Evolutionary conservation across 2,113 vertebrate species (phyloP).

Genomic region (Gobio gobio): DNA sequence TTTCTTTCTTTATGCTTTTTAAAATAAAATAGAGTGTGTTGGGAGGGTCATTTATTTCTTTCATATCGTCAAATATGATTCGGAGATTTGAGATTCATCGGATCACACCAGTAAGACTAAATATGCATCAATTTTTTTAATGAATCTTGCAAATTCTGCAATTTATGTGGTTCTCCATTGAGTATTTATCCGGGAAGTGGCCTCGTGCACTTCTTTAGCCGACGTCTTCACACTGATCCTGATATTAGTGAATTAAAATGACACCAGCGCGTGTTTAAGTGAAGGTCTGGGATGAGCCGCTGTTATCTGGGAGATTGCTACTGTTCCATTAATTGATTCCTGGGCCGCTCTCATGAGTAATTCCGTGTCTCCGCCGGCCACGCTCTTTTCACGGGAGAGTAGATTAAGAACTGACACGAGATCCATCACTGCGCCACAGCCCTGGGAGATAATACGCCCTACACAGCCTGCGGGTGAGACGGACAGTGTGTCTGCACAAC

Average conservation of each 20-base stretch:
- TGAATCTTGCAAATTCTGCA: neutral
- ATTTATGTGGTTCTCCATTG: neutral
- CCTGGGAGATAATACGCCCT: conserved; percentile 22
- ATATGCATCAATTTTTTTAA: neutral
- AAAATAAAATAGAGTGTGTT: too few species aligned
- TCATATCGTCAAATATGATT: too few species aligned
- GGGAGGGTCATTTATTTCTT: too few species aligned
- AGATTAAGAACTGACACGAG: conserved; percentile 69
- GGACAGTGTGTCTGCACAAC: neutral
- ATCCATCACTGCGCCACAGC: conserved; percentile 60
- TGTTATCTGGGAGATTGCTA: conserved; percentile 57
- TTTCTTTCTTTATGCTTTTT: neutral
- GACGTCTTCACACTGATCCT: neutral
- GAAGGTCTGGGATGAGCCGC: conserved; percentile 25
- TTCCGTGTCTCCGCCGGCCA: conserved; percentile 62
- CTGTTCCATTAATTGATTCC: conserved; percentile 66
- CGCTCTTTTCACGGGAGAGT: conserved; percentile 61
- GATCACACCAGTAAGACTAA: neutral
- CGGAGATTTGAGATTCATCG: neutral
- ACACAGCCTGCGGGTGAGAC: neutral
- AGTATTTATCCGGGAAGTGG: neutral
- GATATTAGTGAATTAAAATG: neutral
- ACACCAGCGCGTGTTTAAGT: neutral
- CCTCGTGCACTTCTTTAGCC: neutral
- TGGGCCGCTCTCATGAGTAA: conserved; percentile 59